Conservation (phyloP, 2,888 invertebrate species). For the Morpho achilles region DNA sequence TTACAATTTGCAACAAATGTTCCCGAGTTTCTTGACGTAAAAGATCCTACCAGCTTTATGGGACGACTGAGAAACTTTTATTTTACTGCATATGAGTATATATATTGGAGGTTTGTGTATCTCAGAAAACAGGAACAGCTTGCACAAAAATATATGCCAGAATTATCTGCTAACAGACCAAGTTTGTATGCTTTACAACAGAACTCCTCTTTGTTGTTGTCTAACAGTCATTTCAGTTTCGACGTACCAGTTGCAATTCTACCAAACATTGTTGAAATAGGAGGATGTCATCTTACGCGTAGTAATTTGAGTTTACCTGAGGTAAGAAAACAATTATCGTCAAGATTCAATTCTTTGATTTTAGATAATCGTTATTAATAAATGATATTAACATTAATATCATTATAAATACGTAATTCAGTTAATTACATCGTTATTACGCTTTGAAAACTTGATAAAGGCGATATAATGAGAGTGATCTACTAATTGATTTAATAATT, state of each 20-base stretch:
- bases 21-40: conserved; percentile 53
- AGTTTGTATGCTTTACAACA: conserved; percentile 58
- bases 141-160: conserved; percentile 53
- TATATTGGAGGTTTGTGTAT: conserved; percentile 61
- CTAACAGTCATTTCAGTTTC: conserved; percentile 74
- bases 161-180: conserved; percentile 54
- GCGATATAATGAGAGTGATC: too few species aligned
- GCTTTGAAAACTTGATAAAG: too few species aligned
- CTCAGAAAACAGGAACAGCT: conserved; percentile 55
- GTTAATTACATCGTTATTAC: too few species aligned
- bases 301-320: conserved; percentile 48
- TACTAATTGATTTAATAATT: too few species aligned
- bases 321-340: conserved; percentile 17
- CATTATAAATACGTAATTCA: too few species aligned
- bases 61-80: conserved; percentile 72
- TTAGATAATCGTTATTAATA: not conserved
- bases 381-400: too few species aligned
- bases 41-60: conserved; percentile 73
- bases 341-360: not conserved
- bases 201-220: conserved; percentile 60
- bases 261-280: conserved; percentile 78
- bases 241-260: conserved; percentile 65
- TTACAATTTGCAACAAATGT: conserved; percentile 58
- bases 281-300: conserved; percentile 72
- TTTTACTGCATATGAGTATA: conserved; percentile 56